Conservation (phyloP, 2,797 vertebrate genomes). For the Saxicola maurus region DNA sequence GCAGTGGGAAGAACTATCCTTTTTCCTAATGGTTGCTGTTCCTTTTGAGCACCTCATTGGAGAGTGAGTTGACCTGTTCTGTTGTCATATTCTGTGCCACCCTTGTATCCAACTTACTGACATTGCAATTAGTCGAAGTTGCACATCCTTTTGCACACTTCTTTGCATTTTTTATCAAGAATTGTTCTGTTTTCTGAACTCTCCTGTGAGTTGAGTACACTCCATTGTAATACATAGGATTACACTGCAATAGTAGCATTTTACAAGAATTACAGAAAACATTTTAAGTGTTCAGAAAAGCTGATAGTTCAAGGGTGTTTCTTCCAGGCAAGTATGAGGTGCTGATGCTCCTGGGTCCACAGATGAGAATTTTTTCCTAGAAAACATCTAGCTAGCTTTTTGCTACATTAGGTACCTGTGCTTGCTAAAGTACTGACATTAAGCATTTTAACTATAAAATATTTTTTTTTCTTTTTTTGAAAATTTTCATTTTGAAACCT, state of each 20-base stretch:
- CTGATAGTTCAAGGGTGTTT: background rate
- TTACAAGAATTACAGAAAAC: background rate
- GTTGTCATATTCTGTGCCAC: background rate
- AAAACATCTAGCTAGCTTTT: background rate
- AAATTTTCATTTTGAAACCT: background rate
- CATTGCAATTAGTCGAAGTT: background rate
- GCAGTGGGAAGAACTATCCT: background rate
- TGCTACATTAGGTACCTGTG: background rate
- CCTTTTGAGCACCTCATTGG: background rate
- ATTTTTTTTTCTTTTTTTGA: background rate
- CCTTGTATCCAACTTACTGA: background rate
- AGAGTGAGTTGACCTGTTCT: background rate
- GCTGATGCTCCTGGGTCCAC: background rate
- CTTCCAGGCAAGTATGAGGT: background rate
- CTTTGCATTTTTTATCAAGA: background rate
- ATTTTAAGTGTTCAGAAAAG: background rate
- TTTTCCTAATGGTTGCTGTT: background rate
- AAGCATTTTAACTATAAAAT: background rate
- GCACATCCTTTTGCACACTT: background rate
- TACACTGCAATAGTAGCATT: background rate
- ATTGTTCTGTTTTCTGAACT: background rate
- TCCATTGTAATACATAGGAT: background rate
- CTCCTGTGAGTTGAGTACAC: background rate
- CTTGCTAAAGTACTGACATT: background rate
- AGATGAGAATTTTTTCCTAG: background rate